Evolutionary conservation across 2,797 vertebrate species (phyloP).

Genomic region (Gambelia wislizenii): DNA sequence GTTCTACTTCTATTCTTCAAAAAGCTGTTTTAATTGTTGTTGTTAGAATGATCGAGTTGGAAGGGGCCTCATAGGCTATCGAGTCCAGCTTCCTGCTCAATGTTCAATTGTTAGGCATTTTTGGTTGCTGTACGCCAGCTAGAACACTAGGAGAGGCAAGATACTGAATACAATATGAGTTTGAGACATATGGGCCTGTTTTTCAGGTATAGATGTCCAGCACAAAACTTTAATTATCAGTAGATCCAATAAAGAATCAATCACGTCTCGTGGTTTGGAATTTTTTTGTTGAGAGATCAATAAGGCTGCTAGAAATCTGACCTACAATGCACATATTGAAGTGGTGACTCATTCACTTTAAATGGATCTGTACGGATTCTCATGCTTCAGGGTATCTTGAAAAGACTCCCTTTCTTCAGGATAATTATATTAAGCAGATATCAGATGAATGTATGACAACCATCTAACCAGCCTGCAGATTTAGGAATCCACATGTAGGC

Average conservation of each 20-base stretch:
- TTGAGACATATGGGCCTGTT: not conserved
- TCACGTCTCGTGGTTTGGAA: not conserved
- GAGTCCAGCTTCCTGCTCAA: no score
- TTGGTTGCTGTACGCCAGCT: not conserved
- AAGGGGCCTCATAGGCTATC: no score
- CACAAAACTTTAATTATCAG: not conserved
- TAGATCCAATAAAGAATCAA: not conserved
- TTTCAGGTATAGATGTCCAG: not conserved
- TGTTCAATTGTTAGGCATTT: no score
- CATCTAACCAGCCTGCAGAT: constrained; percentile 99
- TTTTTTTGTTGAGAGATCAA: not conserved
- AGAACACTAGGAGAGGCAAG: not conserved
- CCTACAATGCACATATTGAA: not conserved
- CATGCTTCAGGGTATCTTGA: constrained; percentile 47
- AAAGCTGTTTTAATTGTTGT: not conserved
- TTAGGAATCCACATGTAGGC: constrained; percentile 95
- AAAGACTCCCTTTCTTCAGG: constrained; percentile 58
- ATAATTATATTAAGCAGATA: constrained; percentile 71
- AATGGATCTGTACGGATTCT: constrained; percentile 37
- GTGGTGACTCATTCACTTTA: not conserved
- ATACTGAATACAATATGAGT: not conserved
- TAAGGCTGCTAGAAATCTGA: not conserved
- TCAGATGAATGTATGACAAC: constrained; percentile 90
- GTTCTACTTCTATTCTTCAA: not conserved
- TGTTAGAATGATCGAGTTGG: not conserved